phyloP scores from a whole-genome alignment of 2,888 invertebrate genomes.

The Tineola bisselliella region DNA sequence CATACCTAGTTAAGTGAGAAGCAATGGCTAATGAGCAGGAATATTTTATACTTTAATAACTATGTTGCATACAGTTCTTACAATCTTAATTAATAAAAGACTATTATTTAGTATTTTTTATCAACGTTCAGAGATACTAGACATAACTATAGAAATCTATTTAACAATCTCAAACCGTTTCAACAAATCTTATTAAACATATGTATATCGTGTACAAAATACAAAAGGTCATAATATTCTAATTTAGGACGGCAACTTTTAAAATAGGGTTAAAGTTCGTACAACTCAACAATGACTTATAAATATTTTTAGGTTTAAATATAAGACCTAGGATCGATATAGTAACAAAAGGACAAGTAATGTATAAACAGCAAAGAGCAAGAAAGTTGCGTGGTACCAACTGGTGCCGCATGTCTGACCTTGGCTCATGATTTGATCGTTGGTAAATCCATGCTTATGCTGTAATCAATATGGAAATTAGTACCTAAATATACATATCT shows the following conservation, averaged over 20 bases:
- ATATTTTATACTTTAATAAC: conserved; percentile 1
- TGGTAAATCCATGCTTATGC: conserved; percentile 32
- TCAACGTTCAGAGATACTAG: too few relatives aligned
- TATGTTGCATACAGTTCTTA: background rate
- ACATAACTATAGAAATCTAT: too few relatives aligned
- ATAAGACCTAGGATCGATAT: conserved; percentile 20
- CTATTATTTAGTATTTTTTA: too few relatives aligned
- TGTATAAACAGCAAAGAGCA: conserved; percentile 27
- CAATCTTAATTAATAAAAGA: too few relatives aligned
- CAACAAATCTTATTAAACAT: too few relatives aligned
- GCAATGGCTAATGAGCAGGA: conserved; percentile 2
- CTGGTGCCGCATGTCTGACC: conserved; percentile 56
- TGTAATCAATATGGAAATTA: conserved; percentile 6
- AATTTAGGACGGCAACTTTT: too few relatives aligned
- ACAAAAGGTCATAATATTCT: too few relatives aligned
- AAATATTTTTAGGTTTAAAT: background rate
- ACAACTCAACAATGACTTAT: background rate
- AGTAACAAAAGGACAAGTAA: conserved; percentile 26
- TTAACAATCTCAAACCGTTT: too few relatives aligned
- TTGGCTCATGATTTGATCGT: conserved; percentile 36
- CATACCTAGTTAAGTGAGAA: background rate
- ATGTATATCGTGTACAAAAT: too few relatives aligned
- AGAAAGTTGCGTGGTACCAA: conserved; percentile 49
- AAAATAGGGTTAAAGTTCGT: background rate
- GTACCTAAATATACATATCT: background rate